A percentile compares a stretch with the other conserved stretches of the same genome.
These are phyloP conservation scores for Orchesella flavescens DNA, from an alignment of 2,888 invertebrate species.

Conservation along the genomic window DNA sequence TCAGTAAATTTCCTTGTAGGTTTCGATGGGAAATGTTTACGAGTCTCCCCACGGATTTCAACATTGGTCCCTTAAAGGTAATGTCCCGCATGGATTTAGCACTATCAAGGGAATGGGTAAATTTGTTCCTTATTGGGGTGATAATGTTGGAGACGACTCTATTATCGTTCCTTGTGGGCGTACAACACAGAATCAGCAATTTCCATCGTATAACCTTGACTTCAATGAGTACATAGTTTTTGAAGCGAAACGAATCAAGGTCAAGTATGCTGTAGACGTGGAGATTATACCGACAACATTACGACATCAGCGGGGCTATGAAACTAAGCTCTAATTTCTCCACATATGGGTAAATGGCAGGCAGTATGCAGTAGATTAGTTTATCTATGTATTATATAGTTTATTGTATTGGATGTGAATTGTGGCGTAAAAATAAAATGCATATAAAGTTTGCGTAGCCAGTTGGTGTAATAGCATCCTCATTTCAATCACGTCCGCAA, in stretches of 20 bases:
- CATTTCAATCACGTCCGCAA: too few relatives aligned
- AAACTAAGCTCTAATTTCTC: too few relatives aligned
- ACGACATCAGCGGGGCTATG: too few relatives aligned
- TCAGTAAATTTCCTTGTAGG: background rate
- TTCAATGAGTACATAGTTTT: slow-evolving; percentile 29
- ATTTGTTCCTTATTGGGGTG: background rate
- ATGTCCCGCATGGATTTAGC: background rate
- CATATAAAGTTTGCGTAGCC: too few relatives aligned
- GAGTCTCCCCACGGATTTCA: slow-evolving; percentile 6
- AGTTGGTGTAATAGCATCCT: too few relatives aligned
- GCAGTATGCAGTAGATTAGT: too few relatives aligned
- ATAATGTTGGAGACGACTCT: background rate
- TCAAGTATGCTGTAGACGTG: slow-evolving; percentile 17
- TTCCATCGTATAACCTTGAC: slow-evolving; percentile 17
- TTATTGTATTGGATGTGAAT: too few relatives aligned
- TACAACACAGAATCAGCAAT: background rate
- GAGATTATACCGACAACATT: background rate
- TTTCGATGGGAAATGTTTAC: background rate
- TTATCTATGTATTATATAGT: too few relatives aligned
- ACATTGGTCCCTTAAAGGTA: background rate
- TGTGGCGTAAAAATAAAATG: too few relatives aligned
- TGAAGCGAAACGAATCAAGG: background rate
- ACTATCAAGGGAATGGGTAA: background rate
- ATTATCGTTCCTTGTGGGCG: slow-evolving; percentile 21
- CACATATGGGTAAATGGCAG: too few relatives aligned